Percentiles rank a stretch among this genome's conserved stretches.
Evolutionary conservation across 2,113 vertebrate species (phyloP).

Genomic region (Mionectes macconnelli): DNA sequence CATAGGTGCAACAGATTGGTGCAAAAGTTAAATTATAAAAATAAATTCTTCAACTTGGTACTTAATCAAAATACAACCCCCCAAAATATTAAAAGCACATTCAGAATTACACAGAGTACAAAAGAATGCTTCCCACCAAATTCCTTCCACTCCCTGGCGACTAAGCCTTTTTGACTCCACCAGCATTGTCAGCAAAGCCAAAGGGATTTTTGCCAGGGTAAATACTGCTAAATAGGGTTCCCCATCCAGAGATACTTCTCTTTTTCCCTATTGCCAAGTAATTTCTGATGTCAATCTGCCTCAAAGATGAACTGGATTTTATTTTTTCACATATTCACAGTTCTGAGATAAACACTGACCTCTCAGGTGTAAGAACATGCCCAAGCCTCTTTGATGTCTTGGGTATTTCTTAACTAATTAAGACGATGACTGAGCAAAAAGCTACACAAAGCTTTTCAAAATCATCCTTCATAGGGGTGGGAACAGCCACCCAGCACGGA

Average conservation of each 20-base stretch:
- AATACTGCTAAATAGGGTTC: slow-evolving; percentile 19
- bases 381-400: not conserved
- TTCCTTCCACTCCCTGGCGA: slow-evolving; percentile 4
- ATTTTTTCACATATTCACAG: not conserved
- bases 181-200: slow-evolving; percentile 15
- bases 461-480: not conserved
- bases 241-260: not conserved
- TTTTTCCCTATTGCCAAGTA: not conserved
- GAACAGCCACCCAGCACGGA: not conserved
- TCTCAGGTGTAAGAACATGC: not conserved
- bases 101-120: not conserved
- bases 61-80: not conserved
- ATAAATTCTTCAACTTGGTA: not conserved
- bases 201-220: slow-evolving; percentile 47
- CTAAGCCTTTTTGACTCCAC: slow-evolving; percentile 4
- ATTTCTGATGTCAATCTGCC: not conserved
- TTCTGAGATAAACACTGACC: not conserved
- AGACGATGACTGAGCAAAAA: not conserved
- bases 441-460: not conserved
- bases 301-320: not conserved
- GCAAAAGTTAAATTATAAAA: not conserved
- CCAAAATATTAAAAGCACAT: not conserved
- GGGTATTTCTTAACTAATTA: not conserved
- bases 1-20: not conserved
- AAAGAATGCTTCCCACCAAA: not conserved